phyloP scores from a whole-genome alignment of 35 echinoderm and acorn worm genomes.

The Apostichopus japonicus region DNA sequence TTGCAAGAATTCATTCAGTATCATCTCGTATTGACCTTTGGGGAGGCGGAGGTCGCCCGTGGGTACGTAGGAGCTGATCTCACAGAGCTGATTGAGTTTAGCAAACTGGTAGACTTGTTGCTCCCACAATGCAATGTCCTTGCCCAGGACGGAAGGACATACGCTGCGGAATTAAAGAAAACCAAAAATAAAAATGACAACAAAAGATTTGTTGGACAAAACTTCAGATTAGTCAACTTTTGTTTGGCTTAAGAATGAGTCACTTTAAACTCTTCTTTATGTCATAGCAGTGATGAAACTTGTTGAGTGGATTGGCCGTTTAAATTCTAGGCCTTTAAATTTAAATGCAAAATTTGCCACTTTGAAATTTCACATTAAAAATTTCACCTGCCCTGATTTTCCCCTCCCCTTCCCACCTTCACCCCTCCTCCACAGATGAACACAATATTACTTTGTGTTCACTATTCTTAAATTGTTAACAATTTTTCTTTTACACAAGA shows the following conservation, averaged over 20 bases:
- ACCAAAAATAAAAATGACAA: background rate
- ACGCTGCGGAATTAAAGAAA: constrained; percentile 48
- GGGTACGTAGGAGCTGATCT: constrained; percentile 89
- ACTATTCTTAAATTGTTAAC: too few relatives aligned
- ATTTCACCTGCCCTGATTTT: too few relatives aligned
- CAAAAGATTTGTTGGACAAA: background rate
- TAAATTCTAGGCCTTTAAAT: too few relatives aligned
- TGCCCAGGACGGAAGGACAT: constrained; percentile 80
- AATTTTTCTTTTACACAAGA: too few relatives aligned
- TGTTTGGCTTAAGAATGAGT: background rate
- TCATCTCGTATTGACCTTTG: constrained; percentile 95
- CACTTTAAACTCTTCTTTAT: too few relatives aligned
- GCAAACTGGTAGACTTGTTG: constrained; percentile 91
- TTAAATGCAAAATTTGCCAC: too few relatives aligned
- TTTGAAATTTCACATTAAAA: too few relatives aligned
- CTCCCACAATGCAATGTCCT: constrained; percentile 89
- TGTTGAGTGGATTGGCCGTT: too few relatives aligned
- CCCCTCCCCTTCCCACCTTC: too few relatives aligned
- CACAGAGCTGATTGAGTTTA: constrained; percentile 78
- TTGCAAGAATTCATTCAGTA: constrained; percentile 92
- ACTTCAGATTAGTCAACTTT: background rate
- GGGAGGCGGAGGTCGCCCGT: constrained; percentile 73
- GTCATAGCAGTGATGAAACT: too few relatives aligned
- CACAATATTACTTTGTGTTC: too few relatives aligned
- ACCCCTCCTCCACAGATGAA: too few relatives aligned